phyloP scores from a whole-genome alignment of 2,797 vertebrate genomes.

The Decapterus maruadsi region DNA sequence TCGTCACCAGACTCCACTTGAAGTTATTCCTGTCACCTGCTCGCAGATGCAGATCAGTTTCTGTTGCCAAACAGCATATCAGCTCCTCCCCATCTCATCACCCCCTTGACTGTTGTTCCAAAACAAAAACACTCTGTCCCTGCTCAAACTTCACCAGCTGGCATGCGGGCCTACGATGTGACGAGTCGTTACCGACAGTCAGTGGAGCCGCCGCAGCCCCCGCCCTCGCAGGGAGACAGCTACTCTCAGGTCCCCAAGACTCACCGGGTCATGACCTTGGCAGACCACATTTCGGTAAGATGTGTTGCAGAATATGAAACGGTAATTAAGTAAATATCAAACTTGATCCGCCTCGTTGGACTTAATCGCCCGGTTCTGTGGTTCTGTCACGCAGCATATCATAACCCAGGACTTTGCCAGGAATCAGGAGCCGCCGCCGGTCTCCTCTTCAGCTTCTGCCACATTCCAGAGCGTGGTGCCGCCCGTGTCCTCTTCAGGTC shows the following conservation, averaged over 20 bases:
- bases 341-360: too few species aligned
- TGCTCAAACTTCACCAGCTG: slow-evolving; percentile 72
- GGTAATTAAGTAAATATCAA: neutral
- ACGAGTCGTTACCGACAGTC: slow-evolving; percentile 89
- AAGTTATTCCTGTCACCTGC: slow-evolving; percentile 52
- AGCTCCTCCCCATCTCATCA: slow-evolving; percentile 15
- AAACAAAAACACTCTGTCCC: slow-evolving; percentile 34
- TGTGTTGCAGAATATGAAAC: neutral
- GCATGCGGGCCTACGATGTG: slow-evolving; percentile 88
- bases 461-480: slow-evolving; percentile 94
- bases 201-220: slow-evolving; percentile 82
- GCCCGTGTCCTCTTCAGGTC: slow-evolving; percentile 83
- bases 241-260: slow-evolving; percentile 91
- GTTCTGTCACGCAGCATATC: slow-evolving; percentile 89
- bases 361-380: slow-evolving; percentile 15
- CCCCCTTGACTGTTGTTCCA: slow-evolving; percentile 10
- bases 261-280: slow-evolving; percentile 96
- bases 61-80: slow-evolving; percentile 23
- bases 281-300: slow-evolving; percentile 98
- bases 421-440: slow-evolving; percentile 91
- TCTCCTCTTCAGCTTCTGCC: slow-evolving; percentile 84
- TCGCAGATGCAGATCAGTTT: slow-evolving; percentile 36
- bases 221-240: slow-evolving; percentile 88
- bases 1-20: slow-evolving; percentile 47
- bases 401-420: slow-evolving; percentile 99